Conservation (phyloP, 2,888 invertebrate species). For the Aleiodes leptofemur region DNA sequence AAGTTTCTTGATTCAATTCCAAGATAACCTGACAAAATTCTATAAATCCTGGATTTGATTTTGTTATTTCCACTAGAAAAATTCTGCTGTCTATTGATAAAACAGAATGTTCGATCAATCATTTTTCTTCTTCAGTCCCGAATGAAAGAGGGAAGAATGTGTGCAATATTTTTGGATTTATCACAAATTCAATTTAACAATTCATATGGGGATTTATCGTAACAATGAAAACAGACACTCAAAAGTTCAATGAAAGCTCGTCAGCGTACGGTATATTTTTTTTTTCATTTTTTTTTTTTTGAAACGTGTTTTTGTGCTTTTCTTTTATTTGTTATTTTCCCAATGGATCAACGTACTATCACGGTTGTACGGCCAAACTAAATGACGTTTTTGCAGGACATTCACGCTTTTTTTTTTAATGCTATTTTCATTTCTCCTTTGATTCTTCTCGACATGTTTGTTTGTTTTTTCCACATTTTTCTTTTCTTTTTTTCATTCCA, state of each 20-base stretch:
- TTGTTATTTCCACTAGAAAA: no score
- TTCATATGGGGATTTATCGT: slow-evolving; percentile 14
- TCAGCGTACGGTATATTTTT: not conserved
- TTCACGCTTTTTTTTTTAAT: slow-evolving; percentile 41
- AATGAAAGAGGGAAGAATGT: not conserved
- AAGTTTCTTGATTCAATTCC: no score
- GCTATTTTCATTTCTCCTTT: slow-evolving; percentile 40
- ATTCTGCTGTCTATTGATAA: no score
- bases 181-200: slow-evolving; percentile 19
- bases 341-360: slow-evolving; percentile 45
- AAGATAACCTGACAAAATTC: no score
- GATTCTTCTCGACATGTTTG: slow-evolving; percentile 32
- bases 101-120: no score
- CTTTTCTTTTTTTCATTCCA: not conserved
- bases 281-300: not conserved
- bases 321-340: slow-evolving; percentile 25
- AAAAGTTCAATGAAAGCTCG: slow-evolving; percentile 24
- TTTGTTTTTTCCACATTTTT: slow-evolving; percentile 13
- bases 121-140: no score
- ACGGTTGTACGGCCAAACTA: slow-evolving; percentile 50
- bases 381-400: slow-evolving; percentile 49
- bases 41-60: no score
- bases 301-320: not conserved
- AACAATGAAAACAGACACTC: slow-evolving; percentile 18
- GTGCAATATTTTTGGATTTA: slow-evolving; percentile 4